phyloP scores from a whole-genome alignment of 2,888 invertebrate genomes.

The Elmis aenea region DNA sequence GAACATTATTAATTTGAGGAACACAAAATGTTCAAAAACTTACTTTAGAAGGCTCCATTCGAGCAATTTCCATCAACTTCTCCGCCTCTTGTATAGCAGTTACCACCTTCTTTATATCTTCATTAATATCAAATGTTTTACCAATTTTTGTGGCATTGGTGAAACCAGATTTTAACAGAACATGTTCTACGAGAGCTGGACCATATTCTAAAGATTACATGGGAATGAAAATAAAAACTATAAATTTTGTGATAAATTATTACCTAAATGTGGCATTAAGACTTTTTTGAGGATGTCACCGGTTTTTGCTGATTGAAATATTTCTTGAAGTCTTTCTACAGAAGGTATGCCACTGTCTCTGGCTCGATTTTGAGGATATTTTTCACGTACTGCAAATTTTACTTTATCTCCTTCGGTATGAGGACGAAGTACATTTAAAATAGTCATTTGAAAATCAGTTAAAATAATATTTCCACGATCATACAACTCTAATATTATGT shows the following conservation, averaged over 20 bases:
- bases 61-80: constrained; percentile 56
- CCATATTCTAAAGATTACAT: constrained; percentile 68
- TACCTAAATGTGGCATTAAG: constrained; percentile 74
- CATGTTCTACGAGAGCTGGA: constrained; percentile 86
- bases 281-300: constrained; percentile 78
- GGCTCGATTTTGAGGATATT: constrained; percentile 77
- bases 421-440: constrained; percentile 88
- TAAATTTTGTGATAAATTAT: constrained; percentile 17
- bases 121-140: constrained; percentile 61
- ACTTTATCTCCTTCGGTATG: constrained; percentile 88
- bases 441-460: constrained; percentile 84
- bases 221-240: constrained; percentile 1
- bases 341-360: constrained; percentile 57
- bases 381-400: constrained; percentile 88
- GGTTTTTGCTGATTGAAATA: constrained; percentile 59
- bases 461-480: constrained; percentile 94
- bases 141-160: constrained; percentile 54
- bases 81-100: constrained; percentile 62
- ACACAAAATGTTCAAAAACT: too few species aligned
- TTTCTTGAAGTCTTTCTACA: constrained; percentile 53
- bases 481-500: constrained; percentile 91
- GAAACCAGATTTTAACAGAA: constrained; percentile 68
- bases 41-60: constrained; percentile 55
- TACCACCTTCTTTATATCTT: constrained; percentile 59
- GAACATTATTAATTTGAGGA: too few species aligned